Conservation (phyloP, 2,797 vertebrate species). For the Alca torda region DNA sequence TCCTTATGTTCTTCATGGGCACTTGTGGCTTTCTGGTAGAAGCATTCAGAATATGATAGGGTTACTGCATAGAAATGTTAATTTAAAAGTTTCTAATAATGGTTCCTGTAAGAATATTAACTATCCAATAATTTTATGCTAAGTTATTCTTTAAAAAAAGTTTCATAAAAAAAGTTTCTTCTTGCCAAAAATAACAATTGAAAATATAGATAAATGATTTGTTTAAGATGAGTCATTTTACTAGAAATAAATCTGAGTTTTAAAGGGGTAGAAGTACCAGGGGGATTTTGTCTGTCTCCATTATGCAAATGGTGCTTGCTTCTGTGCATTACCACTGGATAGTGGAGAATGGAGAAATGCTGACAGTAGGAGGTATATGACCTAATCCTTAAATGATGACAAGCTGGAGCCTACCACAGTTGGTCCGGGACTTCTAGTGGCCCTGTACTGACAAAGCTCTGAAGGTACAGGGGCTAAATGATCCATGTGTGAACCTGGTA, state of each 20-base stretch:
- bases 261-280: background rate
- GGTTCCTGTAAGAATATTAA: background rate
- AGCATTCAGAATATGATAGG: background rate
- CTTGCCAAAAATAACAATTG: background rate
- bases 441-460: background rate
- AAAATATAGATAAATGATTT: background rate
- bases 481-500: background rate
- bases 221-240: background rate
- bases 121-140: background rate
- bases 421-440: background rate
- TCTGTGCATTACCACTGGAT: background rate
- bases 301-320: background rate
- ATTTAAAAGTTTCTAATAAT: background rate
- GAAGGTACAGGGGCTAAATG: background rate
- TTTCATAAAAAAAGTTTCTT: background rate
- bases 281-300: background rate
- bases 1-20: background rate
- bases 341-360: background rate
- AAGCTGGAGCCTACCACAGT: background rate
- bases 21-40: background rate
- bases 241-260: background rate
- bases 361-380: background rate
- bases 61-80: background rate
- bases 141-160: background rate
- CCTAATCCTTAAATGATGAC: background rate